Conservation (phyloP, 2,113 vertebrate species). For the Pseudonaja textilis region DNA sequence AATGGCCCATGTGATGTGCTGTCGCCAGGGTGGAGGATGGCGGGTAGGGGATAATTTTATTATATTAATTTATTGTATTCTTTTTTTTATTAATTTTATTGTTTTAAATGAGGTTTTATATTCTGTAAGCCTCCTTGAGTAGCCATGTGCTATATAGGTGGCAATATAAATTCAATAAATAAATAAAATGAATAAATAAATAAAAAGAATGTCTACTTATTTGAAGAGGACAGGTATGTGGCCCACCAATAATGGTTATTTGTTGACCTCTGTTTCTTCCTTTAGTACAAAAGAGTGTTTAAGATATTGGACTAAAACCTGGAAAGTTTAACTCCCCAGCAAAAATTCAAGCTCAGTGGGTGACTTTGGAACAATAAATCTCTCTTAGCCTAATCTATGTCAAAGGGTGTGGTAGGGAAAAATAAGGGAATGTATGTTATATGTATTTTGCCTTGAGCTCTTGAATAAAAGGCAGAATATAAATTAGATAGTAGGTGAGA, state of each 20-base stretch:
- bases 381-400: neutral
- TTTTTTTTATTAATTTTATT: no score
- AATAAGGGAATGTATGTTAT: neutral
- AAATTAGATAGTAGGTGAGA: neutral
- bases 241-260: neutral
- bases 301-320: neutral
- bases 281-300: neutral
- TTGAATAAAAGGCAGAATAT: neutral
- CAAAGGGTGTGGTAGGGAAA: neutral
- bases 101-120: no score
- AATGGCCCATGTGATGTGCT: no score
- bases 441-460: neutral
- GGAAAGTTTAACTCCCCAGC: neutral
- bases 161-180: no score
- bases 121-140: no score
- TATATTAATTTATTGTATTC: no score
- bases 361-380: neutral
- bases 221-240: neutral
- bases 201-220: neutral
- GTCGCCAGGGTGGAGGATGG: no score
- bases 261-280: conserved; percentile 22
- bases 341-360: neutral
- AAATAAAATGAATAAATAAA: no score
- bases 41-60: no score
- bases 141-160: no score